Conservation (phyloP, 2,888 invertebrate genomes). For the Pegoplata infirma region DNA sequence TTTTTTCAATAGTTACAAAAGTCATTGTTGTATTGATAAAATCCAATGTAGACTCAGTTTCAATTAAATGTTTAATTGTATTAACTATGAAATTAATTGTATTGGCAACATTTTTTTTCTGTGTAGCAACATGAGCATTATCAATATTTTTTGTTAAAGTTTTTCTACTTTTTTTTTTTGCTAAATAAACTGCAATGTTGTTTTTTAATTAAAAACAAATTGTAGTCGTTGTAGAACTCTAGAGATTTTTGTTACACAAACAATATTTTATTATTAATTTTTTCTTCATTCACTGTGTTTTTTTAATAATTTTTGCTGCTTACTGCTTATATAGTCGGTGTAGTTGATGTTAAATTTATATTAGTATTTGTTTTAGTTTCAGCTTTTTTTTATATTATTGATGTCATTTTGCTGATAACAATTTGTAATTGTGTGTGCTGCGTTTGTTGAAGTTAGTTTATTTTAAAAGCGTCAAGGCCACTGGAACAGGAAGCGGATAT, state of each 20-base stretch:
- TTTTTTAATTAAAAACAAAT: constrained; percentile 53
- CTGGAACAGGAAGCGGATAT: constrained; percentile 72
- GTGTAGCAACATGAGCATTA: constrained; percentile 22
- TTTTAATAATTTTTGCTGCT: not conserved
- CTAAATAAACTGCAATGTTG: constrained; percentile 13
- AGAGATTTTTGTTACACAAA: constrained; percentile 35
- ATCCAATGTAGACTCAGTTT: too few relatives aligned
- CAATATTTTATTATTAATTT: constrained; percentile 46
- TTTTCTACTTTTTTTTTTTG: not conserved
- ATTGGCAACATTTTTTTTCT: too few relatives aligned
- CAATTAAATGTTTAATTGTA: too few relatives aligned
- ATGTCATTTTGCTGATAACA: constrained; percentile 44
- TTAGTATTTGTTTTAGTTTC: constrained; percentile 29
- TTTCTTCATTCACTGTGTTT: constrained; percentile 7
- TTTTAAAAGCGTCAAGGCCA: constrained; percentile 62
- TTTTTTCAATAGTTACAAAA: too few relatives aligned
- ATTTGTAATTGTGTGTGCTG: constrained; percentile 27
- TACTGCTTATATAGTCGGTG: constrained; percentile 13
- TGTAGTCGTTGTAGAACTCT: constrained; percentile 36
- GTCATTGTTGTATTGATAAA: too few relatives aligned
- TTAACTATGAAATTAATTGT: too few relatives aligned
- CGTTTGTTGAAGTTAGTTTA: constrained; percentile 9
- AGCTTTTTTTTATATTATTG: not conserved
- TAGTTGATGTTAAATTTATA: too few relatives aligned
- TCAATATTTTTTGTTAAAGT: not conserved